phyloP scores from a whole-genome alignment of 2,113 vertebrate species.

The Dasyornis broadbenti region DNA sequence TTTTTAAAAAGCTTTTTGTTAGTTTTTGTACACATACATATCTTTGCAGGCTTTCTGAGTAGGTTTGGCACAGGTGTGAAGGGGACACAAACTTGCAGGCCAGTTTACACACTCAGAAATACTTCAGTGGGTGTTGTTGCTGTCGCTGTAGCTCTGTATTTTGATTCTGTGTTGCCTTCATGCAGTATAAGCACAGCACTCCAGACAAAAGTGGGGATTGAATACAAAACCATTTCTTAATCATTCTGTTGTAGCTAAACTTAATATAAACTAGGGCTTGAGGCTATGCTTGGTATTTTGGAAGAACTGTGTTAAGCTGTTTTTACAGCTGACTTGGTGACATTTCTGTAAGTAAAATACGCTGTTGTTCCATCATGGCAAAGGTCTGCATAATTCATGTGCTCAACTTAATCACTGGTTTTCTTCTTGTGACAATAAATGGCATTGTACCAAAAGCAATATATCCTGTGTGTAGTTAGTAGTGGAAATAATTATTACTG shows the following conservation, averaged over 20 bases:
- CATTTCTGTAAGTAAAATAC: neutral
- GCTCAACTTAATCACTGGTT: slow-evolving; percentile 38
- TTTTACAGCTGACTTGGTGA: slow-evolving; percentile 31
- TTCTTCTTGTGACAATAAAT: slow-evolving; percentile 49
- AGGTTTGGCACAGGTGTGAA: neutral
- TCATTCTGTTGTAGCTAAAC: neutral
- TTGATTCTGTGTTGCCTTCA: neutral
- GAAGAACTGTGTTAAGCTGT: neutral
- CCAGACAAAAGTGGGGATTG: neutral
- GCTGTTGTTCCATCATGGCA: slow-evolving; percentile 31
- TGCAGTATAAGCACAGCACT: neutral
- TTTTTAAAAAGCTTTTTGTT: neutral
- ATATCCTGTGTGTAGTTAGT: slow-evolving; percentile 30
- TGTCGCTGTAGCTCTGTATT: neutral
- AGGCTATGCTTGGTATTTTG: neutral
- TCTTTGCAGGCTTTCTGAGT: neutral
- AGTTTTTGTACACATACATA: neutral
- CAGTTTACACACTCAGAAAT: neutral
- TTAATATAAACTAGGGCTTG: neutral
- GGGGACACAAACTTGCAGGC: neutral
- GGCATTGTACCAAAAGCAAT: slow-evolving; percentile 43
- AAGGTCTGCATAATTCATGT: slow-evolving; percentile 42
- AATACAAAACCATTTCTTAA: neutral
- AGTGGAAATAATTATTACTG: slow-evolving; percentile 41
- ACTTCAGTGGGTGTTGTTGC: neutral